A percentile compares a stretch with the other conserved stretches of the same genome.
Conservation (phyloP, 2,888 invertebrate genomes). For the Cephus spinipes region DNA sequence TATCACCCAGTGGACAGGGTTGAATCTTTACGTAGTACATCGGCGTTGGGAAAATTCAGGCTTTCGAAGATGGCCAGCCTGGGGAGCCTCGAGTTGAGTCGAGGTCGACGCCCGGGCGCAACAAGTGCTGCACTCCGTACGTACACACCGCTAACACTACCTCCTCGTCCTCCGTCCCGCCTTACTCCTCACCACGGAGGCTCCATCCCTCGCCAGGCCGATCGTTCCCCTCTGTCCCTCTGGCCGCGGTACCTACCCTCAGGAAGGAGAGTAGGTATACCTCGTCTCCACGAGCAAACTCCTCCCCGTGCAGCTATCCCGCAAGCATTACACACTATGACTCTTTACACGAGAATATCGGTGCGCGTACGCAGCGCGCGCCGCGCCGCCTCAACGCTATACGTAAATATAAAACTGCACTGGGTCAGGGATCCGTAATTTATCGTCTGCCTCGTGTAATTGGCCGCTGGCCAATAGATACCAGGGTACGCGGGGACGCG, state of each 20-base stretch:
- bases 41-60: slow-evolving; percentile 1
- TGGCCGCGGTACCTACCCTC: slow-evolving; percentile 25
- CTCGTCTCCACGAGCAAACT: background rate
- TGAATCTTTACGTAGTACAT: too few relatives aligned
- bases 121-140: slow-evolving; percentile 64
- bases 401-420: slow-evolving; percentile 64
- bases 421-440: slow-evolving; percentile 66
- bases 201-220: slow-evolving; percentile 4
- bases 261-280: background rate
- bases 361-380: slow-evolving; percentile 15
- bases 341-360: slow-evolving; percentile 7
- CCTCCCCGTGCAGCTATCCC: background rate
- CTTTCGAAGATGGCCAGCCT: slow-evolving; percentile 14
- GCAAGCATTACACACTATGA: slow-evolving; percentile 6
- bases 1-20: too few relatives aligned
- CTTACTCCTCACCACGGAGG: slow-evolving; percentile 13
- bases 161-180: slow-evolving; percentile 29
- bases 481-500: slow-evolving; percentile 29
- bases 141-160: slow-evolving; percentile 48
- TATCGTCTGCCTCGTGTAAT: slow-evolving; percentile 59
- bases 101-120: slow-evolving; percentile 67
- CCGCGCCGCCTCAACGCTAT: slow-evolving; percentile 27
- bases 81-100: slow-evolving; percentile 54
- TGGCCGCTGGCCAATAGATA: slow-evolving; percentile 60
- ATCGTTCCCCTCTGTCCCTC: slow-evolving; percentile 19